These are phyloP conservation scores for Steatocranus sp. DNA, from an alignment of 2,797 vertebrate species.

Conservation along the genomic window DNA sequence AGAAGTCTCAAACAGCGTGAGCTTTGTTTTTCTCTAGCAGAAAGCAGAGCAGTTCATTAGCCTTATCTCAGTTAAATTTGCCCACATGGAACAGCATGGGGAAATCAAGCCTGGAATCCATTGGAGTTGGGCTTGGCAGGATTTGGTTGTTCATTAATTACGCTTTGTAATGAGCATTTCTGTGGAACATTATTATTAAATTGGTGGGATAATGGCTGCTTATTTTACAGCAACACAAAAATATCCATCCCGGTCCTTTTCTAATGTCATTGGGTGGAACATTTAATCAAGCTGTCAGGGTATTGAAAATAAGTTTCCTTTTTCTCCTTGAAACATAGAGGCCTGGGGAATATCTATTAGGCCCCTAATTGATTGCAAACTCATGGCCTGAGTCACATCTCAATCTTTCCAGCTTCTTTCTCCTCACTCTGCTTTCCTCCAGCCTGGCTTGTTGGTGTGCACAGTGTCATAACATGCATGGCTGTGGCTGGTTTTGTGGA, in stretches of 20 bases:
- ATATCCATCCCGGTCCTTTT: constrained; percentile 16
- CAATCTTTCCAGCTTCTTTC: constrained; percentile 24
- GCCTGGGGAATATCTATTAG: constrained; percentile 56
- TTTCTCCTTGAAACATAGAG: constrained; percentile 47
- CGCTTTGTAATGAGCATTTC: constrained; percentile 66
- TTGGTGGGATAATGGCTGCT: constrained; percentile 61
- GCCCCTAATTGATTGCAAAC: constrained; percentile 61
- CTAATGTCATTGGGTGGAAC: constrained; percentile 39
- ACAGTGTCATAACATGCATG: constrained; percentile 16
- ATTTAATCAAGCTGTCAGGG: constrained; percentile 50
- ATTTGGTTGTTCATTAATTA: constrained; percentile 72
- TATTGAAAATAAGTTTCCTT: constrained; percentile 44
- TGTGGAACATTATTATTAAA: constrained; percentile 69
- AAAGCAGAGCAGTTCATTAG: constrained; percentile 56
- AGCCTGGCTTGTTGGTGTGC: not conserved
- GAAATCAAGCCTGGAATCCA: constrained; percentile 59
- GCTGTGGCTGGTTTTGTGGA: constrained; percentile 3
- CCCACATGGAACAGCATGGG: constrained; percentile 49
- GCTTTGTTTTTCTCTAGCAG: constrained; percentile 9
- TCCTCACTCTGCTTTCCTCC: not conserved
- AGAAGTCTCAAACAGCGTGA: constrained; percentile 16
- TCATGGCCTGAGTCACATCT: constrained; percentile 53
- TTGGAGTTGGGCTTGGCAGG: constrained; percentile 59
- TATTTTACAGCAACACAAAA: constrained; percentile 56
- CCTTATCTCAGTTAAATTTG: constrained; percentile 61